Conservation (phyloP, 2,113 vertebrate genomes). For the Megatriorchis doriae region DNA sequence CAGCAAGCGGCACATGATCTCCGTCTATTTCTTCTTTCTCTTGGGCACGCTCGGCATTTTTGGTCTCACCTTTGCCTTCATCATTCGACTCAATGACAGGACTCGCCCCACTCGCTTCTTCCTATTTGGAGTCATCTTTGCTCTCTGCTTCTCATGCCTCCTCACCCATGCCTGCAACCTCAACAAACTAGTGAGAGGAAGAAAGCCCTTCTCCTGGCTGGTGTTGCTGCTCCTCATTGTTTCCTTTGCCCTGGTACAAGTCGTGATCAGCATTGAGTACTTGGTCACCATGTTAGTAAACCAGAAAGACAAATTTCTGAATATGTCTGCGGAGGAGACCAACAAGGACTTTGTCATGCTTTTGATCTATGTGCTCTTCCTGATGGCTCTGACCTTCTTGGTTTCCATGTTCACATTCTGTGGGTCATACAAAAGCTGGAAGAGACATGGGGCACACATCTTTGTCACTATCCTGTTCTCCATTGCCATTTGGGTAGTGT, state of each 20-base stretch:
- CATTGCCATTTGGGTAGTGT: slow-evolving; percentile 81
- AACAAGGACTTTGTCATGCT: slow-evolving; percentile 86
- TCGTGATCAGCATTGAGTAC: slow-evolving; percentile 82
- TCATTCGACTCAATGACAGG: slow-evolving; percentile 72
- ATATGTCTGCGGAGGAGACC: not conserved
- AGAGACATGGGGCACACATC: slow-evolving; percentile 73
- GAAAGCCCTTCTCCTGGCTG: slow-evolving; percentile 70
- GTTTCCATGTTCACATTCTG: slow-evolving; percentile 72
- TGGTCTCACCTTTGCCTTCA: slow-evolving; percentile 86
- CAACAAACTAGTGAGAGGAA: slow-evolving; percentile 74
- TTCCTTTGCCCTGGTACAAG: slow-evolving; percentile 81
- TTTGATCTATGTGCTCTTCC: slow-evolving; percentile 85
- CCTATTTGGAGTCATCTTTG: slow-evolving; percentile 85
- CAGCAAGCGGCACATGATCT: slow-evolving; percentile 66
- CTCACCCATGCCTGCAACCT: slow-evolving; percentile 76
- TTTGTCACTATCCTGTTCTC: slow-evolving; percentile 80
- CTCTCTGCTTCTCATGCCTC: slow-evolving; percentile 88
- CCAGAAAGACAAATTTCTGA: not conserved
- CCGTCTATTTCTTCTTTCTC: slow-evolving; percentile 80
- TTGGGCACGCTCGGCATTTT: slow-evolving; percentile 83
- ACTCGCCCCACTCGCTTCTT: slow-evolving; percentile 87
- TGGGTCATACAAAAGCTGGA: slow-evolving; percentile 69
- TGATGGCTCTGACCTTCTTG: slow-evolving; percentile 77
- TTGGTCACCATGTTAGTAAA: slow-evolving; percentile 74
- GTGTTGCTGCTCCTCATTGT: slow-evolving; percentile 70